These are phyloP conservation scores for Tenualosa thibaudeaui DNA, from an alignment of 2,797 vertebrate species.

Conservation along the genomic window DNA sequence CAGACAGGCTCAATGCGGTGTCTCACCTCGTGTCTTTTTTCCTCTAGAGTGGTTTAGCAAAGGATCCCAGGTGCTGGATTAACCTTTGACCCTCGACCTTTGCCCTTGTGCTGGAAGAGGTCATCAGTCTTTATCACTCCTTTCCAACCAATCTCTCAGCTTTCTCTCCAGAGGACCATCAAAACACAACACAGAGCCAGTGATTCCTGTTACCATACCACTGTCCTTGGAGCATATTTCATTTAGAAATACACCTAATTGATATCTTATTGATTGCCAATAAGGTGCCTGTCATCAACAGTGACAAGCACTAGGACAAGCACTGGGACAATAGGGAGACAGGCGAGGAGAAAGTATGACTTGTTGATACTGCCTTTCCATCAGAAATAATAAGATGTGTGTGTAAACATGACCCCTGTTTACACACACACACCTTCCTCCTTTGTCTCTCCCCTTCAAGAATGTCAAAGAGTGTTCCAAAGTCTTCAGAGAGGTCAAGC, in stretches of 20 bases:
- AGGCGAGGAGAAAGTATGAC: background rate
- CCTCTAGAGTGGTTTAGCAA: background rate
- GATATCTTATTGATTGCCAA: slow-evolving; percentile 18
- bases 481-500: background rate
- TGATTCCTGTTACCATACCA: background rate
- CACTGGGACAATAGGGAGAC: background rate
- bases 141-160: background rate
- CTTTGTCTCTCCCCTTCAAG: background rate
- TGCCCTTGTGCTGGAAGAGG: slow-evolving; percentile 3
- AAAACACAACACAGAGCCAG: background rate
- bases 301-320: background rate
- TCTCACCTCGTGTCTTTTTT: background rate
- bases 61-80: background rate
- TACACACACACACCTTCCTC: background rate
- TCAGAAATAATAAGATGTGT: background rate
- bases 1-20: background rate
- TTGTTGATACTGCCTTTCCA: background rate
- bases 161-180: background rate
- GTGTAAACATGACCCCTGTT: background rate
- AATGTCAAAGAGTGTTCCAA: background rate
- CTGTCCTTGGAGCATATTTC: slow-evolving; percentile 4
- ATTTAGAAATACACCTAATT: slow-evolving; percentile 3
- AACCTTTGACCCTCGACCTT: background rate
- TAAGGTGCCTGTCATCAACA: background rate
- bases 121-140: slow-evolving; percentile 4